Evolutionary conservation across 2,113 vertebrate species (phyloP).

Genomic region (Jacana jacana): DNA sequence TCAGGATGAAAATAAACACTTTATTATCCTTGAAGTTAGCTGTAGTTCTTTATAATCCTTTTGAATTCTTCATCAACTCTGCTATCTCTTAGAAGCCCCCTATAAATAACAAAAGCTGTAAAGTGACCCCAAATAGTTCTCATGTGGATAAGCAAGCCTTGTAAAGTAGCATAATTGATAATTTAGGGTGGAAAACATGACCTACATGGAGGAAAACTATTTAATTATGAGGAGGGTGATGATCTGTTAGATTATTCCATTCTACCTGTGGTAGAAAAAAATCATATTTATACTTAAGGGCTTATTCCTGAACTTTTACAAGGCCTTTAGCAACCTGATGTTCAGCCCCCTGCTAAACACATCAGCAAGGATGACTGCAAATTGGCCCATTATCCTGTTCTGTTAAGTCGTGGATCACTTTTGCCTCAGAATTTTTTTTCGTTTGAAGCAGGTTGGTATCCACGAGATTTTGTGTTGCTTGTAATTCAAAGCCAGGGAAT

Average conservation of each 20-base stretch:
- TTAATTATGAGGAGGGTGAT: not conserved
- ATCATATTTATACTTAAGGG: not conserved
- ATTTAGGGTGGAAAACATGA: not conserved
- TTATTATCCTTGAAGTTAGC: not conserved
- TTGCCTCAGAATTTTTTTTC: not conserved
- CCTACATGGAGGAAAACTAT: not conserved
- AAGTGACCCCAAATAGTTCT: not conserved
- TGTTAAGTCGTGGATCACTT: not conserved
- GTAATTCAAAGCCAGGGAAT: not conserved
- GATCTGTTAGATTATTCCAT: not conserved
- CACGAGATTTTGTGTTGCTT: not conserved
- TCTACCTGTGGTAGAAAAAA: not conserved
- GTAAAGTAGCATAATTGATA: not conserved
- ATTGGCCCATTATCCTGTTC: not conserved
- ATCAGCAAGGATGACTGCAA: not conserved
- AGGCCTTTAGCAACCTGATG: not conserved
- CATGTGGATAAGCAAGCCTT: not conserved
- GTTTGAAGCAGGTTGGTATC: not conserved
- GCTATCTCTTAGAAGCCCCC: not conserved
- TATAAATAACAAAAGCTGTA: not conserved
- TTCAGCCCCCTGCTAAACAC: not conserved
- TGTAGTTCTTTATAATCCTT: not conserved
- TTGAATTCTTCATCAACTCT: not conserved
- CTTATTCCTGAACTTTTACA: not conserved
- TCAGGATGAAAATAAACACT: not conserved